These are phyloP conservation scores for Sus scrofa DNA, from an alignment of 2,113 vertebrate species.

Conservation along the genomic window T2T-Sscrofa CM000812.6:140433501-140434000, in stretches of 20 bases:
- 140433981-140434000: not conserved
- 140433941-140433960: not conserved
- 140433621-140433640: not conserved
- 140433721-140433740: not conserved
- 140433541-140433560: not conserved
- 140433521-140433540: conserved; percentile 6
- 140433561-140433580: not conserved
- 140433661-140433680: not conserved
- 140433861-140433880: too few species aligned
- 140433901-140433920: not conserved
- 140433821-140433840: not conserved
- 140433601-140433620: not conserved
- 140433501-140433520: not conserved
- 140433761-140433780: not conserved
- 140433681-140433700: not conserved
- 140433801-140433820: not conserved
- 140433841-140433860: not conserved
- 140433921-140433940: not conserved
- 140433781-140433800: not conserved
- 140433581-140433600: not conserved
- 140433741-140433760: not conserved
- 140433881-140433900: too few species aligned
- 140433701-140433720: not conserved
- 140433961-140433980: not conserved
- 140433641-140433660: not conserved